A percentile compares a stretch with the other conserved stretches of the same genome.
phyloP scores from a whole-genome alignment of 2,113 vertebrate species.

The Microcebus griseorufus region DNA sequence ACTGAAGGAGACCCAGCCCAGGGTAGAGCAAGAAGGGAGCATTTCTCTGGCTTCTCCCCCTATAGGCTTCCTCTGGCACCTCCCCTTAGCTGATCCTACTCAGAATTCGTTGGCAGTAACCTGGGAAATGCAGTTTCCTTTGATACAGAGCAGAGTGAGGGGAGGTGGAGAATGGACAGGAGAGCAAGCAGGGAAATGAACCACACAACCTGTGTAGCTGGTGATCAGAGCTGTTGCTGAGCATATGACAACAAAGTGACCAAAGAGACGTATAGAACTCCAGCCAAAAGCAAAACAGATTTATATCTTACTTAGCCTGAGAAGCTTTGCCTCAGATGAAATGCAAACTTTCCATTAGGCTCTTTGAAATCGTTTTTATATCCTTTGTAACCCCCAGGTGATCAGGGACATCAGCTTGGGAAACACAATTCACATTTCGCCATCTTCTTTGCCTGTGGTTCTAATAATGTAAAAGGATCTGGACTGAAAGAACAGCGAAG shows the following conservation, averaged over 20 bases:
- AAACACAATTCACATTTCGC: not conserved
- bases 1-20: not conserved
- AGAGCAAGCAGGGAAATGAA: not conserved
- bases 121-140: not conserved
- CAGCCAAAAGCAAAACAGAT: constrained; percentile 5
- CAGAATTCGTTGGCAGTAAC: not conserved
- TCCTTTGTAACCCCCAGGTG: not conserved
- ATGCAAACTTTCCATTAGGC: not conserved
- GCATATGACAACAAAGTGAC: not conserved
- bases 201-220: not conserved
- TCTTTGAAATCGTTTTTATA: not conserved
- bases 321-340: not conserved
- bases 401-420: not conserved
- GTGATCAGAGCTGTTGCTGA: not conserved
- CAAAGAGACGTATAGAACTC: not conserved
- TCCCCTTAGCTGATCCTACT: not conserved
- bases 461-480: not conserved
- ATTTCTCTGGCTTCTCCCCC: not conserved
- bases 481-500: not conserved
- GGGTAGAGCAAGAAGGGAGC: not conserved
- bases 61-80: not conserved
- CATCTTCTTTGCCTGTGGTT: not conserved
- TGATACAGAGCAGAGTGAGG: not conserved
- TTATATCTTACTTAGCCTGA: not conserved
- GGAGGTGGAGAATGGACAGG: not conserved